These are phyloP conservation scores for Eleutherodactylus coqui DNA, from an alignment of 2,797 vertebrate genomes.

Conservation along the genomic window DNA sequence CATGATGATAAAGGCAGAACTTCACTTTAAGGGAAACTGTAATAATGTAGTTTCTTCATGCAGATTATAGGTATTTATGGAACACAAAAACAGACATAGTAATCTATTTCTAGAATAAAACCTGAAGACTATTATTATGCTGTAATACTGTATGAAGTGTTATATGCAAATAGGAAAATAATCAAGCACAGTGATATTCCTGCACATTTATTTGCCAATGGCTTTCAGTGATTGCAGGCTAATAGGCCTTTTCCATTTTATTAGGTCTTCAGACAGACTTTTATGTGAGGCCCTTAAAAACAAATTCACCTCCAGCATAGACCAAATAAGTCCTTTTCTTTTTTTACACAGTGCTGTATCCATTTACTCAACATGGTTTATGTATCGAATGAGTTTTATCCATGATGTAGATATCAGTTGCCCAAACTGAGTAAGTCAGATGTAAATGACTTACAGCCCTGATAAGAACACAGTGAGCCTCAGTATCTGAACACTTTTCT, in stretches of 20 bases:
- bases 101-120: background rate
- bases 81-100: background rate
- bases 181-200: background rate
- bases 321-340: conserved; percentile 44
- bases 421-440: conserved; percentile 61
- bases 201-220: conserved; percentile 13
- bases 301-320: conserved; percentile 20
- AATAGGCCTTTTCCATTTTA: conserved; percentile 23
- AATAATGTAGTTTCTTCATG: too few species aligned
- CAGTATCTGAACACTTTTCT: conserved; percentile 64
- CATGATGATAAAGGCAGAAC: too few species aligned
- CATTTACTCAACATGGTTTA: conserved; percentile 40
- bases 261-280: conserved; percentile 8
- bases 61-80: background rate
- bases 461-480: conserved; percentile 51
- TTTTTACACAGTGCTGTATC: conserved; percentile 16
- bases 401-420: conserved; percentile 56
- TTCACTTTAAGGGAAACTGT: background rate
- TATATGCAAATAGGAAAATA: conserved; percentile 12
- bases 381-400: conserved; percentile 47
- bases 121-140: background rate
- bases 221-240: background rate
- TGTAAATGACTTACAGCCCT: conserved; percentile 67
- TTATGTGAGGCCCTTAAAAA: conserved; percentile 2
- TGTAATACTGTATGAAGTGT: background rate